Evolutionary conservation across 1,140 invertebrate genomes (phyloP), one percentile per base, ranked within the genome.

Genomic region (Cydia fagiglandana): DNA sequence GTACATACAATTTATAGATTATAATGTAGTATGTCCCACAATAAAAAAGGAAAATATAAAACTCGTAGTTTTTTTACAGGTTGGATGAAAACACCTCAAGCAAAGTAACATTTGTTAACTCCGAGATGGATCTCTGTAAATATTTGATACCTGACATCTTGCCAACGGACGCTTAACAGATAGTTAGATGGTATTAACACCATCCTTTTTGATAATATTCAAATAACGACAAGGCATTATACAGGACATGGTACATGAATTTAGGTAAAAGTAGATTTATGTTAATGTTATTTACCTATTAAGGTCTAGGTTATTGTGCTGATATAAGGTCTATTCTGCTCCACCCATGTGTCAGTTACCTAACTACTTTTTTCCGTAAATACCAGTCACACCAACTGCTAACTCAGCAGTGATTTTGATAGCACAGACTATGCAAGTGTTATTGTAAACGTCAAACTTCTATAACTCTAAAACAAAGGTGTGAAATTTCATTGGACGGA

Each of bases 91-190:
- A 96, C 76, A 96, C 96, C 53, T 94, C 96, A 61, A 94, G 94
- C 45, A 96, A 96, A 93, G 96, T 96, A 4, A 93, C 94, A 45
- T 96, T 96, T 90, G 95, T 96, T 0, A 93, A 88, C 82, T 94
- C 94, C 53, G 96, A 96, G 84, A 92, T 94, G 83, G 95, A 96
- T 78, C 89, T 96, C 13, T 96, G 96, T 85, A 94, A 95, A 79
- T 96, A 96, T 88, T 86, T 96, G 76, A 96, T 96, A 93, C 96
- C 96, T 13, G 96, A 96, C 85, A 96, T 96, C 81, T 91, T 96
- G 80, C 96, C 96, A 73, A 94, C 93, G 28, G 94, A 95, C 90
- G 95, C 95, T 91, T 96, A 94, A 75, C 61, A 2, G 45, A 13
- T 13, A 20, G 30, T 15, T 10, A 64, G 20, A 20, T 38, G 15